A percentile compares a stretch with the other conserved stretches of the same genome.
phyloP scores from a whole-genome alignment of 2,888 invertebrate species.

The Xestia c-nigrum region DNA sequence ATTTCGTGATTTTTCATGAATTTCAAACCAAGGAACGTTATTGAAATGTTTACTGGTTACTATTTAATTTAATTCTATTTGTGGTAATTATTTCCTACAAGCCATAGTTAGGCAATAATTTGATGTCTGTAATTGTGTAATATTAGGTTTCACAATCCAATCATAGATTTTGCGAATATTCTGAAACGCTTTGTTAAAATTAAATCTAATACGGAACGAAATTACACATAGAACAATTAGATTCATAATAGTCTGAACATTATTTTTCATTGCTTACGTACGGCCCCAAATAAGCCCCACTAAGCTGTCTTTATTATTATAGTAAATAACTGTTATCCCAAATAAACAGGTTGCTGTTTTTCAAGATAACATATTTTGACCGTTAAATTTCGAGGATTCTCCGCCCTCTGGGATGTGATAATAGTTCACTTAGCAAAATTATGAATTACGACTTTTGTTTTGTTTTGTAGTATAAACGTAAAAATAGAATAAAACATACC shows the following conservation, averaged over 20 bases:
- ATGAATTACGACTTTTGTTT: constrained; percentile 4
- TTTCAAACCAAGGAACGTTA: background rate
- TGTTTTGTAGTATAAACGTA: constrained; percentile 5
- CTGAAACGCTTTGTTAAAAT: constrained; percentile 23
- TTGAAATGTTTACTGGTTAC: background rate
- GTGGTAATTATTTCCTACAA: background rate
- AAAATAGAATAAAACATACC: constrained; percentile 8
- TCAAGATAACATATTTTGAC: constrained; percentile 43
- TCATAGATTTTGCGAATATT: background rate
- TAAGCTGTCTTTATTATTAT: constrained; percentile 47
- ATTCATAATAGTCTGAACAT: constrained; percentile 39
- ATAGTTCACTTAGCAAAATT: constrained; percentile 34
- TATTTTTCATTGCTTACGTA: constrained; percentile 51
- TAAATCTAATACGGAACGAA: constrained; percentile 22
- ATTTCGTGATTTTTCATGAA: background rate
- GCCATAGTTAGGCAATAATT: background rate
- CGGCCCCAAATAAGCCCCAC: constrained; percentile 23
- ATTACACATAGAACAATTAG: constrained; percentile 40
- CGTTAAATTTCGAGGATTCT: constrained; percentile 20
- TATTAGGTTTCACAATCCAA: background rate
- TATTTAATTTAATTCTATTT: no score
- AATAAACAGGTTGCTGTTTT: constrained; percentile 52
- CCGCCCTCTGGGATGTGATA: constrained; percentile 15
- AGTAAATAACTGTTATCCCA: constrained; percentile 46
- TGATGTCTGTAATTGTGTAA: background rate